phyloP scores from a whole-genome alignment of 1,140 invertebrate genomes.

The Polypedilum vanderplanki region DNA sequence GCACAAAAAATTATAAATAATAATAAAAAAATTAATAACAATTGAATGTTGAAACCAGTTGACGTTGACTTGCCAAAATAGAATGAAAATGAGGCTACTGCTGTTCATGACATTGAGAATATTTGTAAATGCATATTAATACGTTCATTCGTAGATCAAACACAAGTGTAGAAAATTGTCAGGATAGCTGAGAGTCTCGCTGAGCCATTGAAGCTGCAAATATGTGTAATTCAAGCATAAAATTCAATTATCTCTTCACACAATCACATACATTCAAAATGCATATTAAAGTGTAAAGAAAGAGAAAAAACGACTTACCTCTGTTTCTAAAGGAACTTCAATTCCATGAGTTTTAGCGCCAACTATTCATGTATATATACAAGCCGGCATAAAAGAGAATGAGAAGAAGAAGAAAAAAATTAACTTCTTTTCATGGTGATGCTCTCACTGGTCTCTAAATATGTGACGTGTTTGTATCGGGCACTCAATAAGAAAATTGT shows the following conservation, averaged over 20 bases:
- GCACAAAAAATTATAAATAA: too few species aligned
- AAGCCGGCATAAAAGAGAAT: constrained; percentile 33
- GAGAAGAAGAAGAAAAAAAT: constrained; percentile 24
- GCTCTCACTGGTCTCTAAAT: neutral
- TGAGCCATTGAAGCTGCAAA: constrained; percentile 86
- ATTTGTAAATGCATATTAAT: too few species aligned
- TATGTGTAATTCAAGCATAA: neutral
- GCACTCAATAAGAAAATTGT: neutral
- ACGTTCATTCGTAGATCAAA: constrained; percentile 40
- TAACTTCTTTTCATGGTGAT: neutral
- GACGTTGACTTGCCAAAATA: too few species aligned
- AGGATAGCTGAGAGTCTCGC: constrained; percentile 94
- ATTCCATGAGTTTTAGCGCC: constrained; percentile 85
- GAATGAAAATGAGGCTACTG: too few species aligned
- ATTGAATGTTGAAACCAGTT: too few species aligned
- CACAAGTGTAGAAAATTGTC: constrained; percentile 96
- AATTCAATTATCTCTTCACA: constrained; percentile 13
- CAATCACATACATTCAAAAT: neutral
- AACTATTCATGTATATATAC: constrained; percentile 52
- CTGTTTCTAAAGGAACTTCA: constrained; percentile 72
- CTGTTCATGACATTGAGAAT: too few species aligned
- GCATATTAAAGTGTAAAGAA: neutral
- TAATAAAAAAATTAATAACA: too few species aligned
- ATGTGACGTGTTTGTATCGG: too few species aligned
- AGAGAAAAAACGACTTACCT: neutral